phyloP scores from a whole-genome alignment of 2,888 invertebrate genomes.

The Drosophila mayaguana region DNA sequence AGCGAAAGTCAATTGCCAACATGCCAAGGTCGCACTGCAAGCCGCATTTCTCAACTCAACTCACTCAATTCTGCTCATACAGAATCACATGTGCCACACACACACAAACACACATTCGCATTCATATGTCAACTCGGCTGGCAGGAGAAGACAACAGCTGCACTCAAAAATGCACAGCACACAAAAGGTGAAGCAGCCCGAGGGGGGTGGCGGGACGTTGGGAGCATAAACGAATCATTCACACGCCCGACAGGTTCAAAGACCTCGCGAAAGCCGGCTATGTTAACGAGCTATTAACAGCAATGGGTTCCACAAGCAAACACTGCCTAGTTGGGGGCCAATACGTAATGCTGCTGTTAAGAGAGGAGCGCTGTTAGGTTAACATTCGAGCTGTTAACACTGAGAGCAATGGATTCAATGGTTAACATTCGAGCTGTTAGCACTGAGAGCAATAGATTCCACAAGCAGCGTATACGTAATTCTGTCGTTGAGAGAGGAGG shows the following conservation, averaged over 20 bases:
- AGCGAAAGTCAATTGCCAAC: constrained; percentile 50
- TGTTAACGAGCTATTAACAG: constrained; percentile 29
- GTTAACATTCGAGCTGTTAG: too few species aligned
- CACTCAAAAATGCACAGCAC: constrained; percentile 34
- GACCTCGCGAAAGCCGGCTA: constrained; percentile 53
- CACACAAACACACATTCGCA: constrained; percentile 5
- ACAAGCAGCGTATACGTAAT: not conserved
- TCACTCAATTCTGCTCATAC: constrained; percentile 7
- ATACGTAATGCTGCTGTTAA: too few species aligned
- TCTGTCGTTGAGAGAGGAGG: not conserved
- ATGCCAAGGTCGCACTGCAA: constrained; percentile 43
- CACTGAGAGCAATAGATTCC: too few species aligned
- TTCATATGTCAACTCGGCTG: constrained; percentile 6
- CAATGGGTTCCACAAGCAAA: too few species aligned
- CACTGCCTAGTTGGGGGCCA: too few species aligned
- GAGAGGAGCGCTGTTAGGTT: too few species aligned
- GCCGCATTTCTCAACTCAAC: constrained; percentile 26
- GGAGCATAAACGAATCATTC: constrained; percentile 2
- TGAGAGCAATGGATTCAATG: too few species aligned
- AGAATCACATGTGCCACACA: not conserved
- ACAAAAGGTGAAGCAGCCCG: constrained; percentile 2
- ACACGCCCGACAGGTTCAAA: constrained; percentile 44
- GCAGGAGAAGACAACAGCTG: constrained; percentile 12
- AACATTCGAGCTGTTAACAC: too few species aligned
- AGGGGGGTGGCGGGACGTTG: not conserved